A percentile compares a stretch with the other conserved stretches of the same genome.
Evolutionary conservation across 1,140 invertebrate genomes (phyloP).

Genomic region (Magallana ariakensis): DNA sequence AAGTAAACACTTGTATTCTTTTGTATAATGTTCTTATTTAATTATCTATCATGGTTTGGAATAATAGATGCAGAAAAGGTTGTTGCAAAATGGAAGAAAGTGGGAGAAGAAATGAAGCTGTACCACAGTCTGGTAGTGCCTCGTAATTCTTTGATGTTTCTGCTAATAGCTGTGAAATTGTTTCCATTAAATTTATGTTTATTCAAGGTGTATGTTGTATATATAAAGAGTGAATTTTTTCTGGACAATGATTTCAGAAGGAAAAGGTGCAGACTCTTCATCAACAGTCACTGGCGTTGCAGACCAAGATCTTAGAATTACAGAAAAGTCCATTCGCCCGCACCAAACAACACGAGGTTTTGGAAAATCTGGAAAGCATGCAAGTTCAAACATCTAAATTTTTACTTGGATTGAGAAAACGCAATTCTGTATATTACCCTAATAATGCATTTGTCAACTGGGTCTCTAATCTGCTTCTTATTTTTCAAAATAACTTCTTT

Average conservation of each 20-base stretch:
- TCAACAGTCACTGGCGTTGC: slow-evolving; percentile 63
- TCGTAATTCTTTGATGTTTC: too few relatives aligned
- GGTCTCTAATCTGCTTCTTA: not conserved
- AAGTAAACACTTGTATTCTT: too few relatives aligned
- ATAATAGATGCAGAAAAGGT: not conserved
- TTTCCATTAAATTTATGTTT: too few relatives aligned
- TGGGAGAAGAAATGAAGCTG: not conserved
- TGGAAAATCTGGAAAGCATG: slow-evolving; percentile 68
- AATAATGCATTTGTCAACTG: too few relatives aligned
- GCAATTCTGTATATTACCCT: too few relatives aligned
- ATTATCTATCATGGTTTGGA: too few relatives aligned
- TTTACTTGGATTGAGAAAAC: not conserved
- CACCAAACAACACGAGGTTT: slow-evolving; percentile 65
- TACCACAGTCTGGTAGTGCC: not conserved
- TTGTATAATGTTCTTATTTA: too few relatives aligned
- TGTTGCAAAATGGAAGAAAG: slow-evolving; percentile 23
- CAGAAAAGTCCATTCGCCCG: slow-evolving; percentile 74
- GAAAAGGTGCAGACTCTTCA: slow-evolving; percentile 64
- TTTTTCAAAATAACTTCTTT: too few relatives aligned
- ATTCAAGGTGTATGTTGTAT: too few relatives aligned
- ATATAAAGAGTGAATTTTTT: too few relatives aligned
- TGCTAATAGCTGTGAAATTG: too few relatives aligned
- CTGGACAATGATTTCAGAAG: slow-evolving; percentile 59
- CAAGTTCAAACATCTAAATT: not conserved
- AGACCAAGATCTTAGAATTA: slow-evolving; percentile 74